phyloP scores from a whole-genome alignment of 2,797 vertebrate genomes.

The Brachymystax lenok region DNA sequence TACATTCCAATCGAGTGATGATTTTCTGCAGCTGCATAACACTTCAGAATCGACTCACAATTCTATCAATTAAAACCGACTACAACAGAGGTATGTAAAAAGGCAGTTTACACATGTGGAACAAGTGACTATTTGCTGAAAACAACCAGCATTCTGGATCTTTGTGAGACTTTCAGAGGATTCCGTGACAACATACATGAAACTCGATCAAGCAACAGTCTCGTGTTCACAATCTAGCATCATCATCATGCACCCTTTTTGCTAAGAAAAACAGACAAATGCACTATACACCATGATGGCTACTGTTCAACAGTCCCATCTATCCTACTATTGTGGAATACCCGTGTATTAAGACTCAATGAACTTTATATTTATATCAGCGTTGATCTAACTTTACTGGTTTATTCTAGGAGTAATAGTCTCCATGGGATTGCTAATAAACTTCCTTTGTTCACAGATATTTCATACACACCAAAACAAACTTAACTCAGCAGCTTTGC shows the following conservation, averaged over 20 bases:
- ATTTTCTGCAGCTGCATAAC: conserved; percentile 26
- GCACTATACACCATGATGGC: conserved; percentile 45
- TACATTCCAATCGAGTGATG: conserved; percentile 29
- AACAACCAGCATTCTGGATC: conserved; percentile 28
- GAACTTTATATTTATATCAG: conserved; percentile 21
- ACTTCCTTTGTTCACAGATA: conserved; percentile 24
- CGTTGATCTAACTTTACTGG: conserved; percentile 33
- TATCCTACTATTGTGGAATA: conserved; percentile 32
- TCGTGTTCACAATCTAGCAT: conserved; percentile 42
- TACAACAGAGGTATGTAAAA: conserved; percentile 27
- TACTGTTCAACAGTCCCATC: conserved; percentile 53
- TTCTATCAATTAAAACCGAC: conserved; percentile 32
- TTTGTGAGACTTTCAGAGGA: conserved; percentile 33
- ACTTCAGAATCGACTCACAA: conserved; percentile 26
- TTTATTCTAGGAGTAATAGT: conserved; percentile 36
- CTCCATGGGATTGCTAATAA: conserved; percentile 16
- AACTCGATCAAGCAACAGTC: conserved; percentile 37
- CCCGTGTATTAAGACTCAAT: conserved; percentile 20
- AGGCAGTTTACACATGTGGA: conserved; percentile 33
- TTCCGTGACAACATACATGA: conserved; percentile 37
- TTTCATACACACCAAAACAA: conserved; percentile 22
- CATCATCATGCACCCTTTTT: conserved; percentile 50
- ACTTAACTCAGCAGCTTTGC: conserved; percentile 14
- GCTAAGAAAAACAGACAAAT: conserved; percentile 48
- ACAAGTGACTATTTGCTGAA: conserved; percentile 27